Conservation (phyloP, 2,888 invertebrate genomes). For the Microplitis manilae region DNA sequence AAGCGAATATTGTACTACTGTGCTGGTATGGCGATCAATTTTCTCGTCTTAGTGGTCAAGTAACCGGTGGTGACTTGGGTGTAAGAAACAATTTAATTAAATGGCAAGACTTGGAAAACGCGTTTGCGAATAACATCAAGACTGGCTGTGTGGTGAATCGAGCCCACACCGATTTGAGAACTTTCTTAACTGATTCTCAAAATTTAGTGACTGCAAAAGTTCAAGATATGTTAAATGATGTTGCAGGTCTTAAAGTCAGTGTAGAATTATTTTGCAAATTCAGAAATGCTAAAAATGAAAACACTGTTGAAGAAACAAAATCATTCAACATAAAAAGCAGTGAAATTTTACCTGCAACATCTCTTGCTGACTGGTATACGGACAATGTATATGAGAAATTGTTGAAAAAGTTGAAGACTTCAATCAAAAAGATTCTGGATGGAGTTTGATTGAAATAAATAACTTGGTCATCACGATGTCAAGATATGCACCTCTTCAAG, state of each 20-base stretch:
- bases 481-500: conserved; percentile 40
- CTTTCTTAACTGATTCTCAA: too few relatives aligned
- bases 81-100: background rate
- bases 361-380: too few relatives aligned
- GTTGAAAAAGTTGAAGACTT: conserved; percentile 50
- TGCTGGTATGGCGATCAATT: too few relatives aligned
- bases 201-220: too few relatives aligned
- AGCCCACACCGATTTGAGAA: too few relatives aligned
- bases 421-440: conserved; percentile 45
- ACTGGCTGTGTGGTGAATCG: too few relatives aligned
- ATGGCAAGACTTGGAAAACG: too few relatives aligned
- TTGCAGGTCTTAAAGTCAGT: conserved; percentile 32
- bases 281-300: conserved; percentile 14
- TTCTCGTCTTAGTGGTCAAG: too few relatives aligned
- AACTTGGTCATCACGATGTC: conserved; percentile 35
- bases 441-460: conserved; percentile 46
- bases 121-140: too few relatives aligned
- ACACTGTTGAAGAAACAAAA: conserved; percentile 45
- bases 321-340: conserved; percentile 51
- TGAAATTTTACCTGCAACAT: conserved; percentile 39
- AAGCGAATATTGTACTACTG: too few relatives aligned
- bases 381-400: conserved; percentile 37
- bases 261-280: conserved; percentile 34
- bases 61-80: too few relatives aligned
- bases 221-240: background rate